These are phyloP conservation scores for Sesia bembeciformis DNA, from an alignment of 2,888 invertebrate species.

Conservation along the genomic window DNA sequence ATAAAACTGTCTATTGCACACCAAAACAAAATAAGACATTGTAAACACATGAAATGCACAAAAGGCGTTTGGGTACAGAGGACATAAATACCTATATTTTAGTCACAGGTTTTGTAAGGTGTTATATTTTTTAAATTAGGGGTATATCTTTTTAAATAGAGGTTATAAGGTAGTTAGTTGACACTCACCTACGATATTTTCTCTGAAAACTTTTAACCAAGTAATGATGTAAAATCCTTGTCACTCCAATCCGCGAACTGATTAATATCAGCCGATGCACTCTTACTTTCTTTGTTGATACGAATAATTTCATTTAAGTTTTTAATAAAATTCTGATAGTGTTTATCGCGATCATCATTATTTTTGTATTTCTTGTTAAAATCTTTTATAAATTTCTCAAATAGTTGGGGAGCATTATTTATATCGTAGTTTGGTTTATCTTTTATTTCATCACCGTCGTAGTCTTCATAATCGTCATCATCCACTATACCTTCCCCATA, in stretches of 20 bases:
- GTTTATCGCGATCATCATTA: slow-evolving; percentile 25
- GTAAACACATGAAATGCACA: too few species aligned
- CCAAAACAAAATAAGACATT: too few species aligned
- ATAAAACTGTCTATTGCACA: too few species aligned
- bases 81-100: too few species aligned
- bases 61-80: too few species aligned
- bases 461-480: slow-evolving; percentile 10
- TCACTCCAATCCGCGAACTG: slow-evolving; percentile 34
- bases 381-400: slow-evolving; percentile 30
- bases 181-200: too few species aligned
- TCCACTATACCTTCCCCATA: not conserved
- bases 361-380: slow-evolving; percentile 34
- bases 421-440: slow-evolving; percentile 28
- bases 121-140: too few species aligned
- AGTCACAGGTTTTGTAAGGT: too few species aligned
- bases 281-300: slow-evolving; percentile 24
- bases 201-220: not conserved
- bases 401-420: slow-evolving; percentile 33
- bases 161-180: too few species aligned
- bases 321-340: slow-evolving; percentile 31
- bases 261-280: slow-evolving; percentile 32
- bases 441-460: slow-evolving; percentile 12
- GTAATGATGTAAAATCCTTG: slow-evolving; percentile 16
- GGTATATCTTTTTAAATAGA: too few species aligned
- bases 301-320: slow-evolving; percentile 40